These are phyloP conservation scores for Hyles lineata DNA, from an alignment of 2,888 invertebrate genomes.

Conservation along the genomic window DNA sequence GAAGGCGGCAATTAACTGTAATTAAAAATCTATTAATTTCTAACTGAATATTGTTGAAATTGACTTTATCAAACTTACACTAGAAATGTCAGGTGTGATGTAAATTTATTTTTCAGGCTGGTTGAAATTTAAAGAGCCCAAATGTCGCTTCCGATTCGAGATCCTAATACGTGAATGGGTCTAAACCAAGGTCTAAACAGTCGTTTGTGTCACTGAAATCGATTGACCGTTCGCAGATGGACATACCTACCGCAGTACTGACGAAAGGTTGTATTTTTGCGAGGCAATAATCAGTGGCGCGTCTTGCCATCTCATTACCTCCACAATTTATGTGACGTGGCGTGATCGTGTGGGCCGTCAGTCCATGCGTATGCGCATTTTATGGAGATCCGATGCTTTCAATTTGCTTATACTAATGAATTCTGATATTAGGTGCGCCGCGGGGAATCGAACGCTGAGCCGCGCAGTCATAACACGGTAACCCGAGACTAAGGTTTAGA, in stretches of 20 bases:
- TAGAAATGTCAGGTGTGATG: no score
- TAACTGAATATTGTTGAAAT: no score
- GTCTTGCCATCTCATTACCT: slow-evolving; percentile 37
- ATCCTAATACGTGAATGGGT: not conserved
- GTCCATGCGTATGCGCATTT: slow-evolving; percentile 37
- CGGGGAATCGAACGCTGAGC: slow-evolving; percentile 33
- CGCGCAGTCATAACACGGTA: not conserved
- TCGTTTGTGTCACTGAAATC: not conserved
- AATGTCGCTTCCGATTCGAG: not conserved
- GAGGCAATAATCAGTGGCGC: slow-evolving; percentile 10
- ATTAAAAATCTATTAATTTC: no score
- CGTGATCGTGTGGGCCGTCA: slow-evolving; percentile 29
- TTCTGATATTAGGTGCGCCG: slow-evolving; percentile 47
- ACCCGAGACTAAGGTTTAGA: slow-evolving; percentile 11
- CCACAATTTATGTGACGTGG: slow-evolving; percentile 39
- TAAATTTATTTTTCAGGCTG: no score
- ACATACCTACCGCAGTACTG: not conserved
- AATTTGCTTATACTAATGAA: slow-evolving; percentile 49
- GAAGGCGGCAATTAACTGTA: no score
- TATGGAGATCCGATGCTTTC: slow-evolving; percentile 44
- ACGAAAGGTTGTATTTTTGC: not conserved
- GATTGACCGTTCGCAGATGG: not conserved
- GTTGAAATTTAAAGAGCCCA: no score
- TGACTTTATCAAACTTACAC: no score
- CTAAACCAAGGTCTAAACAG: not conserved